These are phyloP conservation scores for Ammospiza caudacuta DNA, from an alignment of 2,113 vertebrate species.

Conservation along the genomic window DNA sequence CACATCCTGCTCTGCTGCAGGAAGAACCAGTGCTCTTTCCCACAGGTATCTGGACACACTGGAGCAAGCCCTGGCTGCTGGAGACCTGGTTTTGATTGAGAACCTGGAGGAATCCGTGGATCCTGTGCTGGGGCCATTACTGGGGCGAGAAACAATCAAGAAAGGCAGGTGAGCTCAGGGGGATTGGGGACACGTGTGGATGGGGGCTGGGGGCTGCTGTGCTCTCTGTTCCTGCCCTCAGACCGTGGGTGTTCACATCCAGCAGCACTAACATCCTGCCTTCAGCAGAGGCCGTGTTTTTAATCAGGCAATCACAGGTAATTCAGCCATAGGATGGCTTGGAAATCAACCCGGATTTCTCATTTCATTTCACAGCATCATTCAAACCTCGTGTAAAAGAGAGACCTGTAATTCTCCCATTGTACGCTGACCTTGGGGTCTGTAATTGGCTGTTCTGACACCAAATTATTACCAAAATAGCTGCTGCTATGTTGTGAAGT, in stretches of 20 bases:
- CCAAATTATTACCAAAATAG: neutral
- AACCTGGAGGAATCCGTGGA: slow-evolving; percentile 90
- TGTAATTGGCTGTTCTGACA: neutral
- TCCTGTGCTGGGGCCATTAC: slow-evolving; percentile 89
- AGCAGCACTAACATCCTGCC: neutral
- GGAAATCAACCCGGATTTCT: neutral
- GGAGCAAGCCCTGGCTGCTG: slow-evolving; percentile 85
- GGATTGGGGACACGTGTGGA: neutral
- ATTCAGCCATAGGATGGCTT: neutral
- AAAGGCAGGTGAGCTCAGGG: slow-evolving; percentile 87
- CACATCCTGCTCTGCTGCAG: neutral
- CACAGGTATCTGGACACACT: slow-evolving; percentile 87
- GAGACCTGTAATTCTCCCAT: neutral
- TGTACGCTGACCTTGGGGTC: neutral
- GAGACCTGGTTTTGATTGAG: slow-evolving; percentile 90
- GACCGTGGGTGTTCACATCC: fast-evolving
- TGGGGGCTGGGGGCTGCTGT: neutral
- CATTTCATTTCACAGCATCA: neutral
- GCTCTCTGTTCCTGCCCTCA: neutral
- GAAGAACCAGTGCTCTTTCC: neutral
- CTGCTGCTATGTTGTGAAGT: neutral
- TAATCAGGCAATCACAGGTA: neutral
- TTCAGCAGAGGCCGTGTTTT: neutral
- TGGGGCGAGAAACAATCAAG: slow-evolving; percentile 92
- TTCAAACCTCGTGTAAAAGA: neutral